A percentile compares a stretch with the other conserved stretches of the same genome.
phyloP scores from a whole-genome alignment of 2,888 invertebrate species.

The Agriopis aurantiaria region DNA sequence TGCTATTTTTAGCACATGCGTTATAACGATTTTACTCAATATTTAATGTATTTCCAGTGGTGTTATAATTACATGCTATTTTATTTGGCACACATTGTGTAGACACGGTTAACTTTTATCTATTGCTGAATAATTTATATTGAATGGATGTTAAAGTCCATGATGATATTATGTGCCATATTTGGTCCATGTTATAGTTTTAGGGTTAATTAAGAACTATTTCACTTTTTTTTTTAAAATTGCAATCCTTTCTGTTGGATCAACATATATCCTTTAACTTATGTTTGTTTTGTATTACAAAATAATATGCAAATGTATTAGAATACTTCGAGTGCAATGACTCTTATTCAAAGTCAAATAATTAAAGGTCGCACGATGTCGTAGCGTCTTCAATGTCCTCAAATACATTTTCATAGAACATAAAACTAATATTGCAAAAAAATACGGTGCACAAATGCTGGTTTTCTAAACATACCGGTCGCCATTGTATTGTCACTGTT shows the following conservation, averaged over 20 bases:
- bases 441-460: constrained; percentile 44
- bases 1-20: neutral
- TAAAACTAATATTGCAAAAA: neutral
- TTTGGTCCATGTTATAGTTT: neutral
- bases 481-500: constrained; percentile 77
- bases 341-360: constrained; percentile 13
- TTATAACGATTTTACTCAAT: too few species aligned
- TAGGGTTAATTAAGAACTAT: neutral
- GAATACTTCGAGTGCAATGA: constrained; percentile 3
- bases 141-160: too few species aligned
- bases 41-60: too few species aligned
- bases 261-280: neutral
- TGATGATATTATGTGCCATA: neutral
- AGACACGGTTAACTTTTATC: too few species aligned
- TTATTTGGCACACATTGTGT: too few species aligned
- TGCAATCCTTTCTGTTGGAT: neutral
- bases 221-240: neutral
- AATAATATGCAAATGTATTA: neutral
- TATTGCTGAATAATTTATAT: too few species aligned
- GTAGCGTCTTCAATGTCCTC: neutral
- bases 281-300: neutral
- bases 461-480: constrained; percentile 54
- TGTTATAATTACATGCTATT: too few species aligned
- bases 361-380: constrained; percentile 8
- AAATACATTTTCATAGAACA: constrained; percentile 2